Evolutionary conservation across 2,113 vertebrate genomes (phyloP), one percentile per base, ranked within the genome.

Genomic region (Sula dactylatra): DNA sequence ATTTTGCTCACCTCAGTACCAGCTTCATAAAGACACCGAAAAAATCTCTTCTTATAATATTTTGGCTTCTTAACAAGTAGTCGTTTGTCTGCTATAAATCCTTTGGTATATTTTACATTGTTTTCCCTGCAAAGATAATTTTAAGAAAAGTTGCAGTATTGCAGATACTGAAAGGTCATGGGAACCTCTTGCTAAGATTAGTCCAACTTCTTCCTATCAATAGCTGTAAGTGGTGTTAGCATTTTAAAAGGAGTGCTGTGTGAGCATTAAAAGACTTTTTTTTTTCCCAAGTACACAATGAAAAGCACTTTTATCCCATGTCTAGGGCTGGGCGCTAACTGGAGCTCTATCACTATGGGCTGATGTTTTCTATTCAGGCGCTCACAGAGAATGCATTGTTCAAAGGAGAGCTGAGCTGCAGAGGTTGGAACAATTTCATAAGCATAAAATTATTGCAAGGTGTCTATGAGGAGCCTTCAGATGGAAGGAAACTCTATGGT

Each of bases 201-300:
- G 49, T 50, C 82, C 56, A 56, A 83, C 82, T 89, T 58, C 90
- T 94, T 83, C 85, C 72, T 89, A 69, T 96, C 93, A 92, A 92
- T 94, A 45, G 79, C 80, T 58, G 36, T 56, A 92, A 92, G 94
- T 93, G 82, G 80, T 2, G 86, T 50, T 95, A 91, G 91, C 66
- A 31, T 89, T 95, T 95, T 97, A 96, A 97, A 96, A 83, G 79
- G 82, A 95, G 86, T 21, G 91, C 95, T 97, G 96, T 97, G 95
- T 62, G 61, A 93, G 73, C 73, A 82, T 88, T 94, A 91, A 93
- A 97, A 95, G 80, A 90, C 86, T 89, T 91, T 92, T 93, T 93
- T 93, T 72, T 70, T 44, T 16, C 59, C 76, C 82, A 82, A 90
- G 76, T 78, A 66, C 82, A 73, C 38, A 42, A 5, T 96, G 95